Evolutionary conservation across 1,140 invertebrate genomes (phyloP).

Genomic region (Sesamia nonagrioides): DNA sequence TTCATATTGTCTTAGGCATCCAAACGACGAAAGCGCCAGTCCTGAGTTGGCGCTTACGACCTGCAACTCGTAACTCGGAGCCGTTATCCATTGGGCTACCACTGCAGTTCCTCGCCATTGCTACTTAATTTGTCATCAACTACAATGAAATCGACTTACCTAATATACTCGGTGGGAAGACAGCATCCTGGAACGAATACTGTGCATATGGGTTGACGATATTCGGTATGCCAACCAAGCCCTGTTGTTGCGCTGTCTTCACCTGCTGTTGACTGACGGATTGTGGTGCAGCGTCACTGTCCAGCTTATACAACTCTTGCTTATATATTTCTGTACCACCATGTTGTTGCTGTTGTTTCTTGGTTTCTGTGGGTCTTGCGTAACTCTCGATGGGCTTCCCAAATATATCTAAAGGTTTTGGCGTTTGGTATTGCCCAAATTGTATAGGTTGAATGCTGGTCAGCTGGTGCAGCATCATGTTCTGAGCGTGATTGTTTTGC

Average conservation of each 20-base stretch:
- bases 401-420: conserved; percentile 76
- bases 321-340: conserved; percentile 76
- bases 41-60: too few relatives aligned
- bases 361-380: conserved; percentile 67
- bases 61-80: too few relatives aligned
- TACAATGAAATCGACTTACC: conserved; percentile 62
- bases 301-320: conserved; percentile 77
- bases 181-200: conserved; percentile 77
- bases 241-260: conserved; percentile 78
- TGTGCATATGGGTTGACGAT: conserved; percentile 69
- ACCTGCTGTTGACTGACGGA: conserved; percentile 73
- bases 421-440: conserved; percentile 76
- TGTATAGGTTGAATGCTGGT: conserved; percentile 78
- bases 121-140: too few relatives aligned
- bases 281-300: conserved; percentile 71
- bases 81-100: too few relatives aligned
- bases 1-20: too few relatives aligned
- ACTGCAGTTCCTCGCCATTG: too few relatives aligned
- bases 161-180: conserved; percentile 81
- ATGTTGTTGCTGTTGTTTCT: conserved; percentile 59
- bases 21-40: too few relatives aligned
- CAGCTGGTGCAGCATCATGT: conserved; percentile 74
- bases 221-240: conserved; percentile 52
- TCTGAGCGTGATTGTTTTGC: conserved; percentile 64
- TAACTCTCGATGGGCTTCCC: conserved; percentile 75